A percentile compares a stretch with the other conserved stretches of the same genome.
phyloP scores from a whole-genome alignment of 2,797 vertebrate species.

The Bucorvus abyssinicus region DNA sequence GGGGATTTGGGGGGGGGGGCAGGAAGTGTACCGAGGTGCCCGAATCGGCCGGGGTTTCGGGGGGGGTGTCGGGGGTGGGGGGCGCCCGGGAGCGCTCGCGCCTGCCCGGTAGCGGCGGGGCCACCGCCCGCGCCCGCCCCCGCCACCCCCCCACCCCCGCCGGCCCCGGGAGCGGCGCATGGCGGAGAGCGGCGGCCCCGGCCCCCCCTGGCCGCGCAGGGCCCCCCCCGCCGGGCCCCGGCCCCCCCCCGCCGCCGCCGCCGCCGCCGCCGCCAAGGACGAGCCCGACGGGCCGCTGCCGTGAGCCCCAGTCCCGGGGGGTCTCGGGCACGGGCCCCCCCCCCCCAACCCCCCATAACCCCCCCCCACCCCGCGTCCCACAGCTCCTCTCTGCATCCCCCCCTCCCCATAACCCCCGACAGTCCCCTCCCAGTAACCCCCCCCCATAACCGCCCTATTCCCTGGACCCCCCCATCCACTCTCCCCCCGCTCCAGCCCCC shows the following conservation, averaged over 20 bases:
- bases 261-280: not conserved
- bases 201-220: not conserved
- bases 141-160: too few relatives aligned
- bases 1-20: too few relatives aligned
- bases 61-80: not conserved
- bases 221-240: not conserved
- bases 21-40: too few relatives aligned
- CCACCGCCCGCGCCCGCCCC: not conserved
- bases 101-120: not conserved
- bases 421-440: too few relatives aligned
- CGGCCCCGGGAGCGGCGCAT: too few relatives aligned
- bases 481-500: not conserved
- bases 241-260: too few relatives aligned
- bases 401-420: too few relatives aligned
- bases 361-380: too few relatives aligned
- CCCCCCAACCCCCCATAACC: too few relatives aligned
- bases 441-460: not conserved
- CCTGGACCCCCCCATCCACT: not conserved
- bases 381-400: too few relatives aligned
- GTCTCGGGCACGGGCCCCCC: not conserved
- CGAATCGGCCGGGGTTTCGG: not conserved
- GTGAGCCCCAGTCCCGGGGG: not conserved
- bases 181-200: too few relatives aligned
- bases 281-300: not conserved
- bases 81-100: not conserved